phyloP scores from a whole-genome alignment of 2,797 vertebrate genomes.

The Lepilemur septentrionalis region DNA sequence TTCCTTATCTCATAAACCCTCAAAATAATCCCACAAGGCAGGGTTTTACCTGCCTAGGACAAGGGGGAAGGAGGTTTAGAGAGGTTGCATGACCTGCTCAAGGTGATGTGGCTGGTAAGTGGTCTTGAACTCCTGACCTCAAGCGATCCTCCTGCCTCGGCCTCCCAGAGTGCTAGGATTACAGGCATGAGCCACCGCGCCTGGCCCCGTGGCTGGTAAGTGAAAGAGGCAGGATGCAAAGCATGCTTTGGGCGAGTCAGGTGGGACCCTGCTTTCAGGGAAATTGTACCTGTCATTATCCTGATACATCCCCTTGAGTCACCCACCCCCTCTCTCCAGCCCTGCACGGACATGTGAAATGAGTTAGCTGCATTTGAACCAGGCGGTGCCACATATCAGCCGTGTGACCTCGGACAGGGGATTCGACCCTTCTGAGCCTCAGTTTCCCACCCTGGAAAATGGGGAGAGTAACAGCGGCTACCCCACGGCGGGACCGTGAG shows the following conservation, averaged over 20 bases:
- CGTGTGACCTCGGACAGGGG: rapidly evolving
- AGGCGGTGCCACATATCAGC: rapidly evolving
- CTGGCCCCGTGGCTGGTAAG: neutral
- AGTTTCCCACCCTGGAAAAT: neutral
- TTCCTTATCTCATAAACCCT: neutral
- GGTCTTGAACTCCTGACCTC: neutral
- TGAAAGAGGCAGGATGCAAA: neutral
- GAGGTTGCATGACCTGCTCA: rapidly evolving
- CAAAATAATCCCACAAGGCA: neutral
- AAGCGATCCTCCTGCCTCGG: too few species aligned
- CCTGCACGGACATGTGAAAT: neutral
- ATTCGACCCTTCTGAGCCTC: neutral
- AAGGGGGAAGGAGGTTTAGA: neutral
- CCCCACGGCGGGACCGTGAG: rapidly evolving
- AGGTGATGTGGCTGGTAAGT: neutral
- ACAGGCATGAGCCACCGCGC: too few species aligned
- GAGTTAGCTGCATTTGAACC: rapidly evolving
- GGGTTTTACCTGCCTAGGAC: neutral
- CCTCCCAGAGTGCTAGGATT: too few species aligned
- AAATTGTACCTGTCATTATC: neutral
- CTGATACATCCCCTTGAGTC: too few species aligned
- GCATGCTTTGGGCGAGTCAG: too few species aligned
- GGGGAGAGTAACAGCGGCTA: neutral
- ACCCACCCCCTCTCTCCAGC: neutral
- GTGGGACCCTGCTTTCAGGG: neutral